Percentiles rank a stretch among this genome's conserved stretches.
These are phyloP conservation scores for Drosophila kanekoi DNA, from an alignment of 2,888 invertebrate genomes.

Conservation along the genomic window DNA sequence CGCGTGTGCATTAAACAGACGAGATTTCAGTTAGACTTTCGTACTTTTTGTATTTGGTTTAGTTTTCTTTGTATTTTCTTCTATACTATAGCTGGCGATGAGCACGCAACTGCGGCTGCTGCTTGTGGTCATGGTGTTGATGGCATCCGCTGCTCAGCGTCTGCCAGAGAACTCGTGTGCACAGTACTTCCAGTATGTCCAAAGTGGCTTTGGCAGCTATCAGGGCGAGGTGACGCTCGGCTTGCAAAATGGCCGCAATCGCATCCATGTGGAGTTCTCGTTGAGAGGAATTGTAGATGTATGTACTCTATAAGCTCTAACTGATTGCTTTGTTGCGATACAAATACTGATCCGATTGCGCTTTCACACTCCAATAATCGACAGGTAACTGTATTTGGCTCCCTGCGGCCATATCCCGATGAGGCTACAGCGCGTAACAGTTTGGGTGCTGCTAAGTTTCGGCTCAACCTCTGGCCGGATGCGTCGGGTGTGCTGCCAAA, in stretches of 20 bases:
- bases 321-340: slow-evolving; percentile 8
- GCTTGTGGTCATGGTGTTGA: slow-evolving; percentile 12
- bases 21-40: slow-evolving; percentile 8
- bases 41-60: background rate
- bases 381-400: slow-evolving; percentile 54
- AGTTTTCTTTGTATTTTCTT: background rate
- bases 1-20: slow-evolving; percentile 36
- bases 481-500: slow-evolving; percentile 52
- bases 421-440: slow-evolving; percentile 16
- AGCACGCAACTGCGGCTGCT: background rate
- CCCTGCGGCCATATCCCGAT: slow-evolving; percentile 56
- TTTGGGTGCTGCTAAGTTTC: slow-evolving; percentile 41
- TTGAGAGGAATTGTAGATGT: slow-evolving; percentile 48
- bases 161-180: slow-evolving; percentile 55
- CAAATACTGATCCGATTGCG: slow-evolving; percentile 1
- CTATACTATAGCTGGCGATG: slow-evolving; percentile 14
- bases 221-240: slow-evolving; percentile 62
- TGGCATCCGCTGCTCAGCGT: slow-evolving; percentile 38
- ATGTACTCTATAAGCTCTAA: slow-evolving; percentile 22
- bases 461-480: slow-evolving; percentile 46
- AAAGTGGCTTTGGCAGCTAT: slow-evolving; percentile 16
- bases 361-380: slow-evolving; percentile 3
- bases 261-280: slow-evolving; percentile 61
- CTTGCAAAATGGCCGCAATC: slow-evolving; percentile 56
- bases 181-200: slow-evolving; percentile 55